phyloP scores from a whole-genome alignment of 2,113 vertebrate species.

The Peucedramus taeniatus region DNA sequence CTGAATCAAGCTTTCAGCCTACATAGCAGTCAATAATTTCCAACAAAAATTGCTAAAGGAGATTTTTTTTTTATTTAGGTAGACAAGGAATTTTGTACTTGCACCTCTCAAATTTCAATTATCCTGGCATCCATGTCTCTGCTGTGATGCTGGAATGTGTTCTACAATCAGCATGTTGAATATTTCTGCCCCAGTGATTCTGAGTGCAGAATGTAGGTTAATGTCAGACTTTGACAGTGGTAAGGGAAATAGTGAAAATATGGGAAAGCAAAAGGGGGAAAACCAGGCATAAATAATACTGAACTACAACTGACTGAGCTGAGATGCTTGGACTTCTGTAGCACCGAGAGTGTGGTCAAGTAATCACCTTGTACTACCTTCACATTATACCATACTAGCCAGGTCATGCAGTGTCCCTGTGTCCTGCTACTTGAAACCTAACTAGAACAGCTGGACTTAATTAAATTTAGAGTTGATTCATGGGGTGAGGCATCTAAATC shows the following conservation, averaged over 20 bases:
- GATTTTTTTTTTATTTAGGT: background rate
- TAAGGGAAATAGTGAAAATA: background rate
- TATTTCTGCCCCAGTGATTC: background rate
- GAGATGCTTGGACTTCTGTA: background rate
- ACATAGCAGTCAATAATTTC: slow-evolving; percentile 40
- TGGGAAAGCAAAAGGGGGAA: background rate
- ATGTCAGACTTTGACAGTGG: background rate
- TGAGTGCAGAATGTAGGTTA: background rate
- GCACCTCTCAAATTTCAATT: background rate
- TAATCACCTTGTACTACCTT: background rate
- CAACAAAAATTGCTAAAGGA: slow-evolving; percentile 10
- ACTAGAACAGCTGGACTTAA: background rate
- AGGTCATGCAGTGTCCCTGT: background rate
- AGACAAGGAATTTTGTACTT: background rate
- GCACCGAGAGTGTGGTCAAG: background rate
- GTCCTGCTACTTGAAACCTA: background rate
- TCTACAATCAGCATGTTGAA: background rate
- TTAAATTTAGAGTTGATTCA: background rate
- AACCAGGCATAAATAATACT: background rate
- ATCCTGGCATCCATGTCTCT: background rate
- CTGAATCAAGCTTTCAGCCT: slow-evolving; percentile 28
- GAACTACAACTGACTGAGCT: background rate
- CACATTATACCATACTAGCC: background rate
- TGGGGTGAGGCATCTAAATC: background rate
- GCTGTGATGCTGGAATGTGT: background rate